These are phyloP conservation scores for Drosophila orosa DNA, from an alignment of 1,140 invertebrate species.

Conservation along the genomic window DNA sequence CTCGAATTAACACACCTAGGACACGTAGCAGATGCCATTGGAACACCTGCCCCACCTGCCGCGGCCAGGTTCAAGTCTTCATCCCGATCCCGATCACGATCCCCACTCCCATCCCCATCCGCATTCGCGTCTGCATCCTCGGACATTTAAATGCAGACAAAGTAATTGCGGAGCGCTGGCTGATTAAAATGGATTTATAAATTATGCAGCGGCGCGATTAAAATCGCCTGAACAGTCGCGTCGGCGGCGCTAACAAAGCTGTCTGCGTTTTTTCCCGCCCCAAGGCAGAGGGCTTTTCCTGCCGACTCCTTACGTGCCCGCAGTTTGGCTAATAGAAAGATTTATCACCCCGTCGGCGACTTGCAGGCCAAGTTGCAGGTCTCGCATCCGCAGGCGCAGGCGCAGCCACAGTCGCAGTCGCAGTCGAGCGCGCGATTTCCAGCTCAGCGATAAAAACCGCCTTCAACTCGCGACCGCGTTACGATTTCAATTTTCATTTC, in stretches of 20 bases:
- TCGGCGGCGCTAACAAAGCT: conserved; percentile 71
- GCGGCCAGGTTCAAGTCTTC: conserved; percentile 63
- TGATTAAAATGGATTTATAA: conserved; percentile 83
- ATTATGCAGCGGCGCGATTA: conserved; percentile 81
- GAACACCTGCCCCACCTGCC: conserved; percentile 69
- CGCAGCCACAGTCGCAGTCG: not conserved
- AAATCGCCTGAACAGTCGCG: conserved; percentile 71
- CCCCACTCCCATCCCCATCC: conserved; percentile 16
- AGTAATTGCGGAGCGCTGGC: conserved; percentile 75
- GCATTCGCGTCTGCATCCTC: conserved; percentile 19
- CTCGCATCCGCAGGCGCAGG: conserved; percentile 5
- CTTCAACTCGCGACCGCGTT: conserved; percentile 51
- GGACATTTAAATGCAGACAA: conserved; percentile 83
- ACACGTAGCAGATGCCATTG: conserved; percentile 70
- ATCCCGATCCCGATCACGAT: conserved; percentile 7
- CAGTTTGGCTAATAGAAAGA: conserved; percentile 82
- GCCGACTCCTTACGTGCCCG: conserved; percentile 40
- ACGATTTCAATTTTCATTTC: conserved; percentile 82
- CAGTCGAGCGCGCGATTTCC: conserved; percentile 47
- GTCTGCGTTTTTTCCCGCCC: conserved; percentile 9
- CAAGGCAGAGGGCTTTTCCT: conserved; percentile 5
- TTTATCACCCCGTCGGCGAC: conserved; percentile 74
- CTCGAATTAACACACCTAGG: conserved; percentile 76
- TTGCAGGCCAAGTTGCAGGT: conserved; percentile 48
- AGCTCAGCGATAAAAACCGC: conserved; percentile 66